A percentile compares a stretch with the other conserved stretches of the same genome.
Conservation (phyloP, 2,797 vertebrate species). For the Arnoldichthys spilopterus region DNA sequence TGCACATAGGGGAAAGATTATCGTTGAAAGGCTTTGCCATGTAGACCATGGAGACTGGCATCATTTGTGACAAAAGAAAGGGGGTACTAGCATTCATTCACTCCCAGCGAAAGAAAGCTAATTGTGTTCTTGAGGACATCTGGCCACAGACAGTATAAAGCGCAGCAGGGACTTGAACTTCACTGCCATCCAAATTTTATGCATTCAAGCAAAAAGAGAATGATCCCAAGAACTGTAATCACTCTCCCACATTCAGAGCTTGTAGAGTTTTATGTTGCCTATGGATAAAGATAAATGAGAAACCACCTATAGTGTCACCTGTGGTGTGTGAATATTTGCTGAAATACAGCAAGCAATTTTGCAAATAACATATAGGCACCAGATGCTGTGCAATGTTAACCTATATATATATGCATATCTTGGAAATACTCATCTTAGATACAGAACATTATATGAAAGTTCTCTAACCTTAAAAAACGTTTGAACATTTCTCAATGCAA, state of each 20-base stretch:
- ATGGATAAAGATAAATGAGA: not conserved
- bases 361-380: not conserved
- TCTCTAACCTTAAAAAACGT: too few relatives aligned
- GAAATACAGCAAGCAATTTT: not conserved
- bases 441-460: too few relatives aligned
- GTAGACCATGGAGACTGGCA: constrained; percentile 2
- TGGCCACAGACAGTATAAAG: not conserved
- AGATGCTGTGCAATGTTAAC: not conserved
- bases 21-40: constrained; percentile 14
- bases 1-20: not conserved
- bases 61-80: not conserved
- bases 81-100: not conserved
- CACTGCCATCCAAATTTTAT: not conserved
- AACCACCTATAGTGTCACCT: not conserved
- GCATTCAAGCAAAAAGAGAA: not conserved
- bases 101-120: not conserved
- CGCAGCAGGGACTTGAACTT: not conserved
- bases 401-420: too few relatives aligned
- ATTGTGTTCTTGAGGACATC: not conserved
- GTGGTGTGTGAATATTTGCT: not conserved
- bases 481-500: too few relatives aligned
- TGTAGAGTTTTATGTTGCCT: not conserved
- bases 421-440: too few relatives aligned
- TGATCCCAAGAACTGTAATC: not conserved
- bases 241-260: not conserved